Percentiles rank a stretch among this genome's conserved stretches.
Conservation (phyloP, 1,140 invertebrate genomes). For the Cotesia vestalis region DNA sequence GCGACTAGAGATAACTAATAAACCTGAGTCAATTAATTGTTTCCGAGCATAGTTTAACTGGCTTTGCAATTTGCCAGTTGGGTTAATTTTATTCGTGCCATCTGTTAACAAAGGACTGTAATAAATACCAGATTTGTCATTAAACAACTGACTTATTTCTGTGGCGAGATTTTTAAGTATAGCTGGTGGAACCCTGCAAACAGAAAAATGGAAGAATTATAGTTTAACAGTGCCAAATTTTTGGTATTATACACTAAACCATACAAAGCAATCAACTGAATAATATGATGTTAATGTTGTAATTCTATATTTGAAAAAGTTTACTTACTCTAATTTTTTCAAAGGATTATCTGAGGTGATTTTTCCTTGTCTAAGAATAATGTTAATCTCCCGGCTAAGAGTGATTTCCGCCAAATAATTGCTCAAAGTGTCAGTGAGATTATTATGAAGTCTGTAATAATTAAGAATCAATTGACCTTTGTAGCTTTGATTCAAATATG, state of each 20-base stretch:
- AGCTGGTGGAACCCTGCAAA: not conserved
- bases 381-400: not conserved
- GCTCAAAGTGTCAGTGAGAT: conserved; percentile 1
- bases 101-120: not conserved
- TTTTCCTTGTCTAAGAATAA: too few relatives aligned
- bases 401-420: conserved; percentile 13
- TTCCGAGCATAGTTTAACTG: conserved; percentile 10
- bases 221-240: conserved; percentile 6
- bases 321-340: too few relatives aligned
- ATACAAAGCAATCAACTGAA: too few relatives aligned
- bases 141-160: not conserved
- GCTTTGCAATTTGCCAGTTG: conserved; percentile 11
- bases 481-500: too few relatives aligned
- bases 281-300: too few relatives aligned
- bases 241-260: not conserved
- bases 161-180: not conserved
- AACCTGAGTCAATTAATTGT: conserved; percentile 1
- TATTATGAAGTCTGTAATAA: too few relatives aligned
- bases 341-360: too few relatives aligned
- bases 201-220: not conserved
- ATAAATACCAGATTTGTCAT: conserved; percentile 3
- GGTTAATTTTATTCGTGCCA: conserved; percentile 15
- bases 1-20: too few relatives aligned
- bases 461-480: too few relatives aligned
- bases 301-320: too few relatives aligned